Conservation (phyloP, 1,140 invertebrate genomes). For the Sycobia sp. region DNA sequence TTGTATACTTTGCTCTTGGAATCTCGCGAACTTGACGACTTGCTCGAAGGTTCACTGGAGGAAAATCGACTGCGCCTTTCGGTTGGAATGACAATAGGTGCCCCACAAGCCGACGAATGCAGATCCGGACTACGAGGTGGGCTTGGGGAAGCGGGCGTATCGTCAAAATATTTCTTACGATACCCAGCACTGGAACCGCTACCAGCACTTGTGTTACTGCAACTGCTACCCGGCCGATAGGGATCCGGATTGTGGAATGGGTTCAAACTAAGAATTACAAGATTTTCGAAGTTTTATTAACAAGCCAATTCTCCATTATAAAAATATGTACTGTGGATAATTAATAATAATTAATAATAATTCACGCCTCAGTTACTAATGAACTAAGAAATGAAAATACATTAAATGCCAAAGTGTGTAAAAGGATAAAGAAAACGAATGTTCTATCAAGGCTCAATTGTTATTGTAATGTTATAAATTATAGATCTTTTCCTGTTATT, state of each 20-base stretch:
- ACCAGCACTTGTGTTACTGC: background rate
- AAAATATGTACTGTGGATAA: too few species aligned
- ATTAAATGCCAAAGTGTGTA: too few species aligned
- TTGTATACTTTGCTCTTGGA: background rate
- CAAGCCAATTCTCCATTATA: too few species aligned
- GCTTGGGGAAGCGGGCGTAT: constrained; percentile 58
- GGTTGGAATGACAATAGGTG: constrained; percentile 24
- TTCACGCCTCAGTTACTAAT: too few species aligned
- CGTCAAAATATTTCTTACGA: constrained; percentile 27
- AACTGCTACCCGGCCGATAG: background rate
- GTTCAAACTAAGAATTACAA: constrained; percentile 1
- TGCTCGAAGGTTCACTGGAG: background rate
- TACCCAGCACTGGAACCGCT: background rate
- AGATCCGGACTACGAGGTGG: constrained; percentile 46
- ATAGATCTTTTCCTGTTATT: too few species aligned
- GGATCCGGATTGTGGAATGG: background rate
- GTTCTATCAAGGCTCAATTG: too few species aligned
- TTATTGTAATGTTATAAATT: too few species aligned
- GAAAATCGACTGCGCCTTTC: constrained; percentile 1
- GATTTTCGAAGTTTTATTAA: too few species aligned
- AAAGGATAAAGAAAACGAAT: too few species aligned
- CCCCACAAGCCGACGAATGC: background rate
- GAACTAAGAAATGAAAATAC: too few species aligned
- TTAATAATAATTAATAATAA: too few species aligned
- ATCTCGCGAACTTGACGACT: too few species aligned